Base-by-base conservation (phyloP, 2,113 vertebrate genomes). In the Xenopus borealis region DNA sequence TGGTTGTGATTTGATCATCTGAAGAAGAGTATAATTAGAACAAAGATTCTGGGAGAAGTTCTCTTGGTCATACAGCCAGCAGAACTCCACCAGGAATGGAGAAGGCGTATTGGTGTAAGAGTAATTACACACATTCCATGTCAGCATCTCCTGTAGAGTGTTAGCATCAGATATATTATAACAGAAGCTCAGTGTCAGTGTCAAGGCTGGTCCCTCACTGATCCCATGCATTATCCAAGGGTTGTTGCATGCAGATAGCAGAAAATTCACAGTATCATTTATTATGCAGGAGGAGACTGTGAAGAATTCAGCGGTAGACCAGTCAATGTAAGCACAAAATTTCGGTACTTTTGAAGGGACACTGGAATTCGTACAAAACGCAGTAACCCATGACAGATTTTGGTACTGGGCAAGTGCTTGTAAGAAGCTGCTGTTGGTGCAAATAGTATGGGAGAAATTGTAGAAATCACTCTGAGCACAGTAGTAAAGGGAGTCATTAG, bases 381-480 rank as follows among this genome's bases (percentile, higher is more conserved):
- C 45, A 11, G 62, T 46, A 0, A 92, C 82, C 91, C 92, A 93
- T 12, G 18, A 13, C n/a, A 84, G 82, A 2, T 9, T 72, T 11
- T 33, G 1, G 46, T 83, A 83, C 1, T 7, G 62, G 53, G 86
- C 62, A 30, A 93, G 65, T 0, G 2, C 55, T 11, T 69, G 44
- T 0, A 92, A 75, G 20, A 91, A 85, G 0, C 88, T 89, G 61
- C 53, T 30, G 58, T 93, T 90, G 0, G 74, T 10, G 52, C 92
- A 93, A 23, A 93, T 82, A 9, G 79, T 40, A 17, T 10, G 44
- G 0, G 75, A 68, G 20, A 93, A 93, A 58, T 79, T 78, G 1
- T 3, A 40, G 27, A 84, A 62, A 69, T 93, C 90, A 0, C 85
- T 19, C 33, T 75, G 79, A 40, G 88, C 79, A 71, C 92, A 93